Evolutionary conservation across 2,797 vertebrate species (phyloP).

Genomic region (Tauraco hartlaubi): DNA sequence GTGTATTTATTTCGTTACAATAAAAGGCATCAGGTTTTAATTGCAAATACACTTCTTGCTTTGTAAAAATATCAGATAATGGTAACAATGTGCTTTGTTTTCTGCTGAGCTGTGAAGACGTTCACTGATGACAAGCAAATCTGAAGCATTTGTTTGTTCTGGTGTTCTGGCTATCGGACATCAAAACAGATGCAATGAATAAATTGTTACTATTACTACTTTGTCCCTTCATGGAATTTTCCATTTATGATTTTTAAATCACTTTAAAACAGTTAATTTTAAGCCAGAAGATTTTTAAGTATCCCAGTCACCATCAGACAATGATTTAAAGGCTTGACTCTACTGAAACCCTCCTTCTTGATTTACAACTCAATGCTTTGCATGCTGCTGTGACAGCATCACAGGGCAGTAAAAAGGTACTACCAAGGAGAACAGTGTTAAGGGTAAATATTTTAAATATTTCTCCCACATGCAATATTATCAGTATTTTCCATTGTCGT

Average conservation of each 20-base stretch:
- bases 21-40: not conserved
- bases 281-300: not conserved
- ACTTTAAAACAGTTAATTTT: not conserved
- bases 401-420: not conserved
- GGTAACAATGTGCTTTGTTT: not conserved
- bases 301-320: not conserved
- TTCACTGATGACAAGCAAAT: not conserved
- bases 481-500: not conserved
- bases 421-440: not conserved
- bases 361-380: not conserved
- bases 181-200: not conserved
- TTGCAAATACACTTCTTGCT: not conserved
- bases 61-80: fast-evolving
- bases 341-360: not conserved
- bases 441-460: not conserved
- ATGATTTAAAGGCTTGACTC: not conserved
- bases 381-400: not conserved
- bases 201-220: not conserved
- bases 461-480: not conserved
- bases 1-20: not conserved
- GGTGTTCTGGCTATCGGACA: not conserved
- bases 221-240: not conserved
- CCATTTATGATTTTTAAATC: not conserved
- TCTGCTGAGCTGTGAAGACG: fast-evolving
- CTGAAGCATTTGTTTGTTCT: not conserved